Evolutionary conservation across 2,113 vertebrate genomes (phyloP).

Genomic region (Heterotis niloticus): DNA sequence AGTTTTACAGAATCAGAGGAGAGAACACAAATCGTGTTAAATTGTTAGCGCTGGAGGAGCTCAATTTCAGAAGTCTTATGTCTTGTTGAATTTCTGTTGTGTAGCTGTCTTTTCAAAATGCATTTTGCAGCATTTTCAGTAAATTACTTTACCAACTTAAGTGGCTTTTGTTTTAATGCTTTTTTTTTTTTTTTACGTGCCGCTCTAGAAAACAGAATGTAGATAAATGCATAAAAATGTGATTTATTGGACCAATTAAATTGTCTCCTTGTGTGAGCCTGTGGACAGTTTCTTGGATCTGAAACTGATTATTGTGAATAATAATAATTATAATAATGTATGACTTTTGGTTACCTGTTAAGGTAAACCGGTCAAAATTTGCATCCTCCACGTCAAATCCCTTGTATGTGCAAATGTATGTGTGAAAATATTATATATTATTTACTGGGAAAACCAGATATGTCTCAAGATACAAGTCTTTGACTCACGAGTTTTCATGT

Average conservation of each 20-base stretch:
- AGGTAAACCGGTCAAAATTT: too few species aligned
- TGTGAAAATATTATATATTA: too few species aligned
- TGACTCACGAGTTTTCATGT: too few species aligned
- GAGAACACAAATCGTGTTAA: conserved; percentile 27
- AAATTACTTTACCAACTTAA: not conserved
- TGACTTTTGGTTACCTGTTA: too few species aligned
- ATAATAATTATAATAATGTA: too few species aligned
- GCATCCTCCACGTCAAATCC: too few species aligned
- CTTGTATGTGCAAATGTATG: too few species aligned
- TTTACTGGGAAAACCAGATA: too few species aligned
- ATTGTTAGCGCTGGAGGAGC: conserved; percentile 5
- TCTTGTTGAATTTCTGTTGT: conserved; percentile 33
- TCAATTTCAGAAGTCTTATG: conserved; percentile 4
- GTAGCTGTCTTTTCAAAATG: conserved; percentile 8
- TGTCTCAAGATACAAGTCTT: too few species aligned
- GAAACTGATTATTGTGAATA: too few species aligned
- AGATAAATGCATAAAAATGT: not conserved
- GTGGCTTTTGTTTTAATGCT: not conserved
- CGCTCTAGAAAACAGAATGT: not conserved
- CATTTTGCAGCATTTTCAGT: not conserved
- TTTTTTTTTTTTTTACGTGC: not conserved
- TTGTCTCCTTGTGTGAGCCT: too few species aligned
- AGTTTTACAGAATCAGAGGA: conserved; percentile 25
- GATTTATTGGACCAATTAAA: not conserved
- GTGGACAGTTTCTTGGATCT: too few species aligned